Percentiles rank a stretch among this genome's conserved stretches.
phyloP scores from a whole-genome alignment of 1,140 invertebrate species.

The Akabosia matsudoensis region DNA sequence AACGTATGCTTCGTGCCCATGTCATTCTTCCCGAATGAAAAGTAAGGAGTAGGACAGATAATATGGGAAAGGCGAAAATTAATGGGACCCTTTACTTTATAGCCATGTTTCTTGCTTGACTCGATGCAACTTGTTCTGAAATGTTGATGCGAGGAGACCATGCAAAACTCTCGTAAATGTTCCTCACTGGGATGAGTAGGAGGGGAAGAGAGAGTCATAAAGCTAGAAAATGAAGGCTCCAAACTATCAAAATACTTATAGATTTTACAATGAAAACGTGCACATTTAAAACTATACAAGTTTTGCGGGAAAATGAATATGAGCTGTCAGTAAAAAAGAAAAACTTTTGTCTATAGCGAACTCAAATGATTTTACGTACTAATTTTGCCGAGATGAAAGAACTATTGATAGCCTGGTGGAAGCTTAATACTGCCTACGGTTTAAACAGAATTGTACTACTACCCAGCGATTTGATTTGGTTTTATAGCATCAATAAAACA shows the following conservation, averaged over 20 bases:
- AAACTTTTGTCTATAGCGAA: not conserved
- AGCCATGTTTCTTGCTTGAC: no score
- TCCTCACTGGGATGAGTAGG: no score
- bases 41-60: not conserved
- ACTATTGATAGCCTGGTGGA: not conserved
- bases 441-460: not conserved
- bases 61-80: not conserved
- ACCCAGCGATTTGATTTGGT: not conserved
- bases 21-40: no score
- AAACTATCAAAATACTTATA: no score
- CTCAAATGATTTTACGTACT: not conserved
- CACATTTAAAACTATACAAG: no score
- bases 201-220: not conserved
- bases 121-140: no score
- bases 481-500: conserved; percentile 13
- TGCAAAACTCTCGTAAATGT: no score
- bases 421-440: not conserved
- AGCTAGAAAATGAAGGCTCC: no score
- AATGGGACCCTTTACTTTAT: not conserved
- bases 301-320: not conserved
- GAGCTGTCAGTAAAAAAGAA: not conserved
- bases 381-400: no score
- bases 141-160: no score
- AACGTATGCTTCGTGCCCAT: no score
- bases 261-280: no score